Base-by-base conservation (phyloP, 1,140 invertebrate species). In the Panagrolaimus sp. region DNA sequence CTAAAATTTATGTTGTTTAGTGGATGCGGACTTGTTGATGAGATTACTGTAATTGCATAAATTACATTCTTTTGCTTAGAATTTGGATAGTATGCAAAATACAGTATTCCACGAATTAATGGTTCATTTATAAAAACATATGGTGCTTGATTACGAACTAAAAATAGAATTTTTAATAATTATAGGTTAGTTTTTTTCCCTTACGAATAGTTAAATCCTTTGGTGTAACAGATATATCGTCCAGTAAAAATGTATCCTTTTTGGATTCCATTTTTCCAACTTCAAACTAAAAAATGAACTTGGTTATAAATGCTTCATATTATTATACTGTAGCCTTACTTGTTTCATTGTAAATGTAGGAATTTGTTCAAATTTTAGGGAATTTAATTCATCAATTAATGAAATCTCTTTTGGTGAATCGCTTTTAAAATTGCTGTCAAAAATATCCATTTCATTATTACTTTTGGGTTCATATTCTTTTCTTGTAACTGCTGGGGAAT, bases 371-470 rank as follows among this genome's bases (percentile, higher is more conserved):
- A 58, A 58, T 26, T 21, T 58, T 0, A 58, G 52, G 8, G 52
- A 58, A 58, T 58, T 58, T 28, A 58, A 58, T 12, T 58, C 52
- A 14, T 58, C 52, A 28, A 58, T 58, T 26, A 58, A 26, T 12
- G 21, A 26, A 0, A 12, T 58, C 3, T 21, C 21, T 58, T 58
- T 28, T 6, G 52, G 52, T 21, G 52, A 58, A n/a, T n/a, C 10
- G 7, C 7, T 38, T 38, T 38, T 38, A 38, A 4, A 38, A 7
- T 38, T 38, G 32, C 32, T 38, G 2, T 38, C 32, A 38, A 38
- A 38, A 7, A 38, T 38, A 38, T 38, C 7, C 52, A 58, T 58
- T 21, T 58, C 52, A 21, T 58, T 58, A 14, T 21, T 58, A 8
- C 21, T 58, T 38, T 38, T 38, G 7, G 32, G 2, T 2, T 38